Evolutionary conservation across 2,113 vertebrate genomes (phyloP).

Genomic region (Anhinga anhinga): DNA sequence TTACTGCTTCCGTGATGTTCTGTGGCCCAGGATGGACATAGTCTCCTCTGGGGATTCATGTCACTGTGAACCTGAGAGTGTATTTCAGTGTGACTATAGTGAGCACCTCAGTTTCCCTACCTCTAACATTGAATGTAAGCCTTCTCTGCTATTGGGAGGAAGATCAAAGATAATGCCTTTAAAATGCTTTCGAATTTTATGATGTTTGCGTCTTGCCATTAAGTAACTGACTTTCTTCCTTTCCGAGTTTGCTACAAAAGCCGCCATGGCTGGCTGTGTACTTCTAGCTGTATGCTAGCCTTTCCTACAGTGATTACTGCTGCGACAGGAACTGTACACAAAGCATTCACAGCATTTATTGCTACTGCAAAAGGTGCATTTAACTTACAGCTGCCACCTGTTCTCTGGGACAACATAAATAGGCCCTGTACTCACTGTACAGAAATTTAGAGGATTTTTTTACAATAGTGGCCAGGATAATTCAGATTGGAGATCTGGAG

Average conservation of each 20-base stretch:
- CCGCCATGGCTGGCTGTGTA: neutral
- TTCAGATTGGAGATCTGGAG: neutral
- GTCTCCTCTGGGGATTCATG: neutral
- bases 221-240: neutral
- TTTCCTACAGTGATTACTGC: neutral
- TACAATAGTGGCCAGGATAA: neutral
- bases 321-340: neutral
- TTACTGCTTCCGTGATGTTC: accelerated
- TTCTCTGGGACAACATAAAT: neutral
- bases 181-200: neutral
- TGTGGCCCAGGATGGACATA: neutral
- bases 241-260: neutral
- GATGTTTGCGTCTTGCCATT: neutral
- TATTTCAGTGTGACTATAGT: neutral
- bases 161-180: neutral
- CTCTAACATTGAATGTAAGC: neutral
- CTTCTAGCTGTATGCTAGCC: neutral
- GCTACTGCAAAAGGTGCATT: neutral
- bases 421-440: neutral
- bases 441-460: neutral
- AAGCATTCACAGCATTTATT: neutral
- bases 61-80: accelerated
- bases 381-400: neutral
- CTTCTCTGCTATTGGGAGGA: neutral
- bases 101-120: neutral